Evolutionary conservation across 1,140 invertebrate species (phyloP).

Genomic region (Drosophila ercepeae): DNA sequence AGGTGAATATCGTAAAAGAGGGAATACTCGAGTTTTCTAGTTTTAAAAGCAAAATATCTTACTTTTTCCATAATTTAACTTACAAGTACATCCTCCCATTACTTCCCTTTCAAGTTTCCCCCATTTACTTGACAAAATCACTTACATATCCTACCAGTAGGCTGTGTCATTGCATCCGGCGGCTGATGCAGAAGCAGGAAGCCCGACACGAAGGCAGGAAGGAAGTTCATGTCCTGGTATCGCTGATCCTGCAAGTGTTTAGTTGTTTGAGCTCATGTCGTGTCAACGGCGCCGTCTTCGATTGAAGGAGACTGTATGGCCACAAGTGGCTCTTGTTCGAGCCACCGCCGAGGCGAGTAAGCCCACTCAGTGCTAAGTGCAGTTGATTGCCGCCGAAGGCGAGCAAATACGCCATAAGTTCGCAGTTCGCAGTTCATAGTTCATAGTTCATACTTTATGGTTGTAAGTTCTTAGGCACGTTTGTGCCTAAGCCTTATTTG

Average conservation of each 20-base stretch:
- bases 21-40: too few species aligned
- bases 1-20: neutral
- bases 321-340: conserved; percentile 31
- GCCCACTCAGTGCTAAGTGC: conserved; percentile 63
- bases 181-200: conserved; percentile 13
- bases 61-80: too few species aligned
- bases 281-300: conserved; percentile 33
- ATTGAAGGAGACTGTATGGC: conserved; percentile 8
- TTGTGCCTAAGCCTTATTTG: conserved; percentile 53
- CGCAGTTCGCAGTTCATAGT: conserved; percentile 42
- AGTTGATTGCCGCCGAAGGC: conserved; percentile 52
- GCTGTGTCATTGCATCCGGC: conserved; percentile 28
- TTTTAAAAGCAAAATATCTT: too few species aligned
- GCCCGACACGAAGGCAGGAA: neutral
- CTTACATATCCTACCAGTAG: neutral
- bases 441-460: conserved; percentile 1
- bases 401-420: conserved; percentile 59
- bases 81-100: neutral
- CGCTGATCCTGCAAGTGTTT: conserved; percentile 46
- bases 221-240: conserved; percentile 42
- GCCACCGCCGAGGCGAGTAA: conserved; percentile 24
- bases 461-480: neutral
- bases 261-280: conserved; percentile 22
- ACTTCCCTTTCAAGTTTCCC: neutral
- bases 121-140: neutral